Evolutionary conservation across 2,888 invertebrate genomes (phyloP).

Genomic region (Diaphora mendica): DNA sequence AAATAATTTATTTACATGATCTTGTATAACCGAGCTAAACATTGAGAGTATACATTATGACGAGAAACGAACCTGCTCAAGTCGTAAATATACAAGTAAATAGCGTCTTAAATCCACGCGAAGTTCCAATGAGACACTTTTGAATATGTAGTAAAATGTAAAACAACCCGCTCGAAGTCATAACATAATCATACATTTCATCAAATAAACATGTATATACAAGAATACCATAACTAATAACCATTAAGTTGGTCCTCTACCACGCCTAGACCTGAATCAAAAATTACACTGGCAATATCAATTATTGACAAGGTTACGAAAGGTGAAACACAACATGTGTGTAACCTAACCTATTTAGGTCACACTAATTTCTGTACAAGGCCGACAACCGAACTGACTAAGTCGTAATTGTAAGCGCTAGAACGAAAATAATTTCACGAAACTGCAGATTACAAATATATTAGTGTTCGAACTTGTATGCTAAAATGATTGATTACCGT

Average conservation of each 20-base stretch:
- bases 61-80: background rate
- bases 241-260: slow-evolving; percentile 14
- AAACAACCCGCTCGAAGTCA: background rate
- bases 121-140: background rate
- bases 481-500: too few relatives aligned
- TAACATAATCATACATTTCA: background rate
- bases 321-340: slow-evolving; percentile 37
- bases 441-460: background rate
- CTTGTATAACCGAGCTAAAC: background rate
- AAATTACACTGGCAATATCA: slow-evolving; percentile 31
- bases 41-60: background rate
- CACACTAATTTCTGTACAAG: slow-evolving; percentile 25
- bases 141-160: background rate
- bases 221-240: slow-evolving; percentile 20
- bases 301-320: slow-evolving; percentile 37
- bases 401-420: slow-evolving; percentile 7
- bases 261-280: slow-evolving; percentile 12
- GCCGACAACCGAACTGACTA: slow-evolving; percentile 13
- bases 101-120: background rate
- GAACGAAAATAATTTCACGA: slow-evolving; percentile 10
- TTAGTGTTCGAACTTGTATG: too few relatives aligned
- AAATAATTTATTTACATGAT: too few relatives aligned
- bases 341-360: slow-evolving; percentile 45
- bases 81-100: background rate
- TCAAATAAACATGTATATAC: background rate